Evolutionary conservation across 2,113 vertebrate genomes (phyloP), one percentile per base, ranked within the genome.

Genomic region (Calyptommatus sinebrachiatus): DNA sequence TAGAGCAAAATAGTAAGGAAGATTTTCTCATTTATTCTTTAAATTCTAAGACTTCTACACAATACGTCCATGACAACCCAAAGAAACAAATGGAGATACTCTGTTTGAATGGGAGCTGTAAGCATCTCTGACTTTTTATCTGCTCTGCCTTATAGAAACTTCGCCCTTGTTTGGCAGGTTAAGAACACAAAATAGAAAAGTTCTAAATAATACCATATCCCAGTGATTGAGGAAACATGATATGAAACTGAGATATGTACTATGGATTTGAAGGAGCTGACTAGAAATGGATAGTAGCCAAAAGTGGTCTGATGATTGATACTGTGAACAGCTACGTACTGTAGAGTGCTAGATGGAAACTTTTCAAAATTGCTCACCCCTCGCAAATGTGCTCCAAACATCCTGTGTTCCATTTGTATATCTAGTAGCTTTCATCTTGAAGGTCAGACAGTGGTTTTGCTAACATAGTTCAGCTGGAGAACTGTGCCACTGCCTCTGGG

Each of bases 301-400:
- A 20, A 86, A 85, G 87, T 71, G 61, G 31, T 83, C 77, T 80
- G 9, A 35, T 69, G 71, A 78, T 61, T 26, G 11, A 48, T 1
- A 24, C 53, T 82, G 10, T 72, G 62, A 84, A 77, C n/a, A 65
- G 57, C 28, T 8, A 35, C 78, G 22, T 50, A 3, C 31, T 84
- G 61, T 1, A 12, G 72, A 62, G 41, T 8, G 62, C 26, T 53
- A 60, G 84, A 80, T 77, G 6, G 16, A 73, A 2, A 10, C n/a
- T 73, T 70, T 35, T 66, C 21, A 62, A 29, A 78, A 78, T 31
- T 26, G 57, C 35, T 22, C 31, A 57, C 18, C 53, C 53, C 5
- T 8, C 29, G n/a, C 28, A 57, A 71, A 21, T 69, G 12, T 69
- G 22, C 7, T 78, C 24, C 11, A 28, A 77, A 18, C 48, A 14